Evolutionary conservation across 1,140 invertebrate species (phyloP), one percentile per base, ranked within the genome.

Genomic region (Drosophila mauritiana): DNA sequence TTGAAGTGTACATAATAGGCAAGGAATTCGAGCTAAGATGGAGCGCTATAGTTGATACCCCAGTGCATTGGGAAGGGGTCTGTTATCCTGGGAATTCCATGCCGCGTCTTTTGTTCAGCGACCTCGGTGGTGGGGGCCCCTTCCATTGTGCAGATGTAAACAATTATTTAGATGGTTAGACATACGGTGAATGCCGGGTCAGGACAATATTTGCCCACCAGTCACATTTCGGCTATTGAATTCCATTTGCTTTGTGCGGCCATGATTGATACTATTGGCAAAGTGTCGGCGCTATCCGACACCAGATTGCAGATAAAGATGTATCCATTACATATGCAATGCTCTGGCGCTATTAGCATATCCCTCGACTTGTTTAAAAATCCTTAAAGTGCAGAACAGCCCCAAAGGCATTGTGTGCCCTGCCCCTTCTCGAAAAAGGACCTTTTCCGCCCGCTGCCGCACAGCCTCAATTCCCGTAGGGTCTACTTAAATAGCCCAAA

Each of bases 91-190:
- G 51, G 46, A 27, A 43, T 25, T 36, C 43, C 51, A 42, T 12
- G 42, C 57, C 53, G 31, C 56, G 75, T 65, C 59, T 70, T 79
- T 83, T 79, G 80, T 75, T 74, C 49, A 54, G 22, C 63, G 49
- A 22, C 57, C 17, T 25, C 12, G 34, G 34, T 39, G 34, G 17
- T 13, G 64, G 63, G 45, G 73, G 72, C 25, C 45, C 73, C 49
- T 39, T 51, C 59, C 51, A 74, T 74, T 74, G 72, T 74, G 58
- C 39, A 37, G 51, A 54, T 74, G 72, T 74, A 70, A 74, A 74
- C 59, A 74, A 64, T 74, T 74, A 74, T 74, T 63, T 51, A 68
- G 69, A 62, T 73, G 58, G 69, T 52, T 79, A 52, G 74, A 77
- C 46, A 78, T 49, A 5, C 43, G 45, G 17, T 34, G 17, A 51